A percentile compares a stretch with the other conserved stretches of the same genome.
Evolutionary conservation across 2,888 invertebrate genomes (phyloP).

Genomic region (Gryllus longicercus): DNA sequence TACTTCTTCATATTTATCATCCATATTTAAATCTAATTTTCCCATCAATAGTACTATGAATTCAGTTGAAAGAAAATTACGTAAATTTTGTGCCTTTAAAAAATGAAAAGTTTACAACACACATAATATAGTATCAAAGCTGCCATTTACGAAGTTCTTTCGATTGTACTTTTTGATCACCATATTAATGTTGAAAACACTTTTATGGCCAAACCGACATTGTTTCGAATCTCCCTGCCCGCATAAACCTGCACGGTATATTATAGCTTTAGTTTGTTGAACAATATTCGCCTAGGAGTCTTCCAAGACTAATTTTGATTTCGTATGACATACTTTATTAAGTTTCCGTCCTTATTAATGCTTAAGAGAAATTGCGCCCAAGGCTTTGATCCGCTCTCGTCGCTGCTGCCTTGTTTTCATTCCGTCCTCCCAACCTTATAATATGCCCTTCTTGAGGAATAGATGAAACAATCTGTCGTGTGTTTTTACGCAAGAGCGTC

Average conservation of each 20-base stretch:
- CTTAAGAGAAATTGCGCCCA: background rate
- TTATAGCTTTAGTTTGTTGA: background rate
- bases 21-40: too few species aligned
- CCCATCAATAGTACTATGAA: too few species aligned
- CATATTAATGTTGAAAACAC: too few species aligned
- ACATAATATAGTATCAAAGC: too few species aligned
- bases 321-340: slow-evolving; percentile 17
- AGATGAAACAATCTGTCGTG: slow-evolving; percentile 11
- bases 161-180: too few species aligned
- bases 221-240: too few species aligned
- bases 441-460: background rate
- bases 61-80: too few species aligned
- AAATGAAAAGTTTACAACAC: too few species aligned
- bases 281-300: background rate
- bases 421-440: background rate
- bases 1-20: too few species aligned
- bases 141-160: too few species aligned
- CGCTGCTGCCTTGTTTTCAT: background rate
- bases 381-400: background rate
- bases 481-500: background rate
- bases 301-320: slow-evolving; percentile 17
- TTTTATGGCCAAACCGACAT: too few species aligned
- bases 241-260: background rate
- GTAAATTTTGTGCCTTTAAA: too few species aligned
- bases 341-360: background rate